These are phyloP conservation scores for Plecotus auritus DNA, from an alignment of 2,113 vertebrate genomes.

Conservation along the genomic window DNA sequence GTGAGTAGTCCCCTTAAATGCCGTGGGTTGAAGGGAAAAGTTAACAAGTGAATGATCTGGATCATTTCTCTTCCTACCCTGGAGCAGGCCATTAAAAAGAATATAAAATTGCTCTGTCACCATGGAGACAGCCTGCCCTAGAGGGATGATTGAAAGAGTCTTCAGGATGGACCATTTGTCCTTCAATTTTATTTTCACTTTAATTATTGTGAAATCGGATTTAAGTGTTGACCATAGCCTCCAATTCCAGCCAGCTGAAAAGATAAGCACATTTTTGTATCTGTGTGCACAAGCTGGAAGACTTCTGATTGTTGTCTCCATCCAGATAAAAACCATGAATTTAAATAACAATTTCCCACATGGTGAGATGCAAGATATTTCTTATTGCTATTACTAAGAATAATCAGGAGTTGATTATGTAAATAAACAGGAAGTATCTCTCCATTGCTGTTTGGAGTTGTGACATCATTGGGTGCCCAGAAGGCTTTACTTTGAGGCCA, in stretches of 20 bases:
- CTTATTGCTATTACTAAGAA: background rate
- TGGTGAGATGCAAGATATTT: background rate
- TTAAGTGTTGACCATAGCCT: background rate
- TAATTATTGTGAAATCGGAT: background rate
- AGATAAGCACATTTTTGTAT: background rate
- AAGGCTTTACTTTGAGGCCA: background rate
- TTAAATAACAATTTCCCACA: background rate
- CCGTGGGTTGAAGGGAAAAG: background rate
- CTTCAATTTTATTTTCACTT: background rate
- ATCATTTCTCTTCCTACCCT: background rate
- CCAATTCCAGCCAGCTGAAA: background rate
- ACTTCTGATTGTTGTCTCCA: background rate
- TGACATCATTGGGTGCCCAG: background rate
- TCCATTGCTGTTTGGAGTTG: background rate
- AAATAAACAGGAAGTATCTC: background rate
- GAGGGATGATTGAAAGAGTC: background rate
- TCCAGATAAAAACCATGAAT: background rate
- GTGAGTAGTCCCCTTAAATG: background rate
- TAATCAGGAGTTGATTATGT: background rate
- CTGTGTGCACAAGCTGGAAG: background rate
- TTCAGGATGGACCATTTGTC: background rate
- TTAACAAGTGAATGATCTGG: slow-evolving; percentile 9
- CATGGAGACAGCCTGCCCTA: background rate
- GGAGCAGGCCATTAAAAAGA: background rate
- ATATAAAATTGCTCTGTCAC: background rate